Base-by-base conservation (phyloP, 2,797 vertebrate genomes). In the Clamator glandarius region DNA sequence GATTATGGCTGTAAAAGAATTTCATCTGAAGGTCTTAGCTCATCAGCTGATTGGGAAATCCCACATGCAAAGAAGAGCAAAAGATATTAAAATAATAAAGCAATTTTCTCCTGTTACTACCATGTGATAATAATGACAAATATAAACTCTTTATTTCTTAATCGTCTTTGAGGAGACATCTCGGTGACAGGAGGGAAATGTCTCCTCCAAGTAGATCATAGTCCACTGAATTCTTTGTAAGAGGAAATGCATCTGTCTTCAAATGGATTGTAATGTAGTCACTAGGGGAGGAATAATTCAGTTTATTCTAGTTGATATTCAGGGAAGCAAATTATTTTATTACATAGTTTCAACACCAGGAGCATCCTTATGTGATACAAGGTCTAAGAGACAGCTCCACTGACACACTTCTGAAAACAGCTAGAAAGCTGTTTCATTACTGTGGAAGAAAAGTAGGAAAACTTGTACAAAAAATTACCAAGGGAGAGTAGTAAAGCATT, bases 11-110 rank as follows among this genome's bases (percentile, higher is more conserved):
- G 75, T 94, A 77, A 90, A 89, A 90, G 64, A 94, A 77, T 84
- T 96, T 93, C 29, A 77, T 85, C 36, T 75, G 72, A 90, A 87
- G 78, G 84, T 93, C 89, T 86, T 67, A 70, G 44, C 69, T 96
- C 67, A 79, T 93, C 84, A 84, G 86, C 84, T 95, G 69, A 61
- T 85, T 89, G 90, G 92, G 58, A 84, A 80, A 88, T 82, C 74
- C 81, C 88, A 76, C 78, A 94, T 54, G 54, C 42, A 89, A 93
- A 63, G 84, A 93, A 83, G 62, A 87, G 42, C 18, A 84, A 89
- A 77, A 87, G 12, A 44, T 67, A 83, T 39, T 85, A 54, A 83
- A 93, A 87, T 83, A 83, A 70, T 74, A 63, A 52, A 78, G 25
- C 28, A 8, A 67, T 74, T 82, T 79, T 79, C 10, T 59, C 33